These are phyloP conservation scores for Scaptomyza caliginosa DNA, from an alignment of 2,888 invertebrate species.

Conservation along the genomic window DNA sequence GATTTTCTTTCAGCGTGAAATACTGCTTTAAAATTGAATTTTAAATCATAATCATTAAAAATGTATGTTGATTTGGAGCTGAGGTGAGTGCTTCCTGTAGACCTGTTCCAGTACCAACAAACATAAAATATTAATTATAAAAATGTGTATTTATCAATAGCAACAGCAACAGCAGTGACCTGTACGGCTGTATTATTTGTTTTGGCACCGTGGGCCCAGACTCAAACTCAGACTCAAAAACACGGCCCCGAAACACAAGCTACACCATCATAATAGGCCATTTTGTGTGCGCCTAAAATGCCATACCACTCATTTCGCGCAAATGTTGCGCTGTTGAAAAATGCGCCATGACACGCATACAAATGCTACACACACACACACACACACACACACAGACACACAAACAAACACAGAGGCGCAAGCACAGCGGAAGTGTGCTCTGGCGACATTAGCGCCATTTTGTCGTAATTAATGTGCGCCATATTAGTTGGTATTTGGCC, in stretches of 20 bases:
- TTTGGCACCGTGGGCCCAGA: background rate
- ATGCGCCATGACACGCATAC: constrained; percentile 57
- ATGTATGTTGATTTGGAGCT: background rate
- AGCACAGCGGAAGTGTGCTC: constrained; percentile 61
- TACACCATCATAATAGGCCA: constrained; percentile 39
- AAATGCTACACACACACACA: constrained; percentile 35
- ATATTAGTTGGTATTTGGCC: constrained; percentile 77
- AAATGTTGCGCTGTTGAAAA: constrained; percentile 60
- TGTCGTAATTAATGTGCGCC: constrained; percentile 80
- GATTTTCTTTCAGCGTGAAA: no score
- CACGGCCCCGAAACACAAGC: constrained; percentile 13
- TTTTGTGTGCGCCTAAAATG: constrained; percentile 40
- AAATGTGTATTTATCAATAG: constrained; percentile 17
- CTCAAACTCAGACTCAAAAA: constrained; percentile 6
- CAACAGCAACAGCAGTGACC: background rate
- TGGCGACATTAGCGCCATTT: constrained; percentile 80
- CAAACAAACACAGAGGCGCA: constrained; percentile 21
- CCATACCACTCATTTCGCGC: constrained; percentile 33
- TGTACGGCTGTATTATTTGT: constrained; percentile 6
- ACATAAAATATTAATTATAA: background rate
- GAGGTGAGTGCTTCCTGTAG: background rate
- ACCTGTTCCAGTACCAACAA: background rate
- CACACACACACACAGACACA: background rate
- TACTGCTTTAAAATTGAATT: background rate
- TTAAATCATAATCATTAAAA: background rate